A percentile compares a stretch with the other conserved stretches of the same genome.
These are phyloP conservation scores for Prolemur simus DNA, from an alignment of 2,113 vertebrate genomes.

Conservation along the genomic window DNA sequence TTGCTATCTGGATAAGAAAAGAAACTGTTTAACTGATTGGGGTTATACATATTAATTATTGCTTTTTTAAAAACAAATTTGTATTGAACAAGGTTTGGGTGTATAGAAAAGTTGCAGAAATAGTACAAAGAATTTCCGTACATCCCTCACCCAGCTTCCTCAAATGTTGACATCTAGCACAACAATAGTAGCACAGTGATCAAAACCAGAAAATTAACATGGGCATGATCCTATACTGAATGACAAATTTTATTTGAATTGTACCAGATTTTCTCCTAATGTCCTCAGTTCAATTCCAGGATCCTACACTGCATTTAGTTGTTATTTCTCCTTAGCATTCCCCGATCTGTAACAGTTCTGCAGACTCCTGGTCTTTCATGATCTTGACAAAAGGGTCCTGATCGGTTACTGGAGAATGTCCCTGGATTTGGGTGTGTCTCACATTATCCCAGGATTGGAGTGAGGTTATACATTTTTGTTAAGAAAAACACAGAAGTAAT, in stretches of 20 bases:
- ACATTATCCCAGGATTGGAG: neutral
- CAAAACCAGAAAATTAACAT: neutral
- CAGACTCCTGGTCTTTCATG: neutral
- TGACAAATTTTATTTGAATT: neutral
- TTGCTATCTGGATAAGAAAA: neutral
- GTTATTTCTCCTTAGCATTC: neutral
- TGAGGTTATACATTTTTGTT: neutral
- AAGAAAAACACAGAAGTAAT: neutral
- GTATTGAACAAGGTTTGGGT: neutral
- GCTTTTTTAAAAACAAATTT: neutral
- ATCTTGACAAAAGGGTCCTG: neutral
- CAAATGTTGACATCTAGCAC: neutral
- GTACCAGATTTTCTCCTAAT: neutral
- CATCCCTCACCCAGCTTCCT: neutral
- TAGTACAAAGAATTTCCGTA: neutral
- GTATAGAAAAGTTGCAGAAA: neutral
- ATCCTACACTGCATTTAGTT: neutral
- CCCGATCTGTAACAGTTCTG: neutral
- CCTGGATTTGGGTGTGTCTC: neutral
- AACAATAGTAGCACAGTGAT: neutral
- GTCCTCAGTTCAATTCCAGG: neutral
- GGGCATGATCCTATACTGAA: neutral
- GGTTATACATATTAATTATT: neutral
- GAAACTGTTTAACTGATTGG: neutral
- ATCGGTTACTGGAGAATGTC: neutral